Percentiles rank a stretch among this genome's conserved stretches.
Conservation (phyloP, 2,113 vertebrate genomes). For the Rattus rattus region DNA sequence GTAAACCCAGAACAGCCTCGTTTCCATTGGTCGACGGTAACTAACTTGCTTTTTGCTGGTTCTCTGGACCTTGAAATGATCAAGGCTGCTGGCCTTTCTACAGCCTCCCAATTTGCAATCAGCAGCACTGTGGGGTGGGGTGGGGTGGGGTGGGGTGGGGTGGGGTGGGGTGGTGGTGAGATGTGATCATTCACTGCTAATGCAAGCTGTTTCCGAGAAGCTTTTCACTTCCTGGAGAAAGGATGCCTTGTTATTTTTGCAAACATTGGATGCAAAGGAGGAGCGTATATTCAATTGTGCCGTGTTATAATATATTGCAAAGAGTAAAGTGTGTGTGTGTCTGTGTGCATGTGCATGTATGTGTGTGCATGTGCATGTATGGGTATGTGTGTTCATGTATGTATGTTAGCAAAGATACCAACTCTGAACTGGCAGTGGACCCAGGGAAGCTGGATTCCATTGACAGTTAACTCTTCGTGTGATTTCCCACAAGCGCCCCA, state of each 20-base stretch:
- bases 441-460: neutral
- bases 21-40: neutral
- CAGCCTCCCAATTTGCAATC: neutral
- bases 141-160: neutral
- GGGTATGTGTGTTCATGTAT: no score
- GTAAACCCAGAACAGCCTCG: neutral
- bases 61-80: constrained; percentile 60
- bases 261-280: neutral
- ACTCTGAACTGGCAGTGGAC: neutral
- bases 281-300: neutral
- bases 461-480: neutral
- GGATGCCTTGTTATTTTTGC: constrained; percentile 14
- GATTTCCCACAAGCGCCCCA: neutral
- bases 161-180: neutral
- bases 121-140: neutral
- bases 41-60: constrained; percentile 1
- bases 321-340: neutral
- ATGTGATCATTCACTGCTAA: neutral
- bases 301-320: neutral
- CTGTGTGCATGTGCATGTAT: neutral
- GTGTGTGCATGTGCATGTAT: neutral
- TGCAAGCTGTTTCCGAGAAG: neutral
- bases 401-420: neutral
- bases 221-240: constrained; percentile 38
- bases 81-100: neutral